Conservation (phyloP, 2,797 vertebrate species). For the Amphiprion clarkii region DNA sequence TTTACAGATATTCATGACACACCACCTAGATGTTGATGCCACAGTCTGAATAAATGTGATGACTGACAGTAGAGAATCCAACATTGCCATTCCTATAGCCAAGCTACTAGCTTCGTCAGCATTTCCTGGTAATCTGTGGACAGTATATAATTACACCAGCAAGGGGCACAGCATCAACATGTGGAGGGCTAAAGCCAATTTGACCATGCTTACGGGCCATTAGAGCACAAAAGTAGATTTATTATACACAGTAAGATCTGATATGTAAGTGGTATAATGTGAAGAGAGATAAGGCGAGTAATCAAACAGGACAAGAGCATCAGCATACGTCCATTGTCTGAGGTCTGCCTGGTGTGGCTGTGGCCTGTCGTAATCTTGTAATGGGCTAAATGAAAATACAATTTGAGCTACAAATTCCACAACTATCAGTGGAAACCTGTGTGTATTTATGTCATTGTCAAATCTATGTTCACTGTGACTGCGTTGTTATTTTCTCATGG, state of each 20-base stretch:
- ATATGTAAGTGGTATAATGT: conserved; percentile 21
- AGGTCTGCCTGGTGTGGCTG: not conserved
- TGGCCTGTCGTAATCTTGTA: not conserved
- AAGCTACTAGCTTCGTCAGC: conserved; percentile 8
- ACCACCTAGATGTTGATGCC: not conserved
- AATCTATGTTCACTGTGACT: not conserved
- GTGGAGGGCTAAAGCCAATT: conserved; percentile 4
- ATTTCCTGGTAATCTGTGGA: not conserved
- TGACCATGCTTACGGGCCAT: conserved; percentile 39
- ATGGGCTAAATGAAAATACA: not conserved
- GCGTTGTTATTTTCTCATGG: not conserved
- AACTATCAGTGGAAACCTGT: not conserved
- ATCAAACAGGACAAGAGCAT: conserved; percentile 4
- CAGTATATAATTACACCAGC: conserved; percentile 23
- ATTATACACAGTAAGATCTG: not conserved
- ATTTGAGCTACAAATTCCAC: not conserved
- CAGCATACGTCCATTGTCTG: not conserved
- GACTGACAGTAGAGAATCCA: not conserved
- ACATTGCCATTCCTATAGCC: not conserved
- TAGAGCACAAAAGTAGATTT: conserved; percentile 9
- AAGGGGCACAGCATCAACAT: conserved; percentile 10
- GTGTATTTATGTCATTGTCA: not conserved
- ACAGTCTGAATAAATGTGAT: not conserved
- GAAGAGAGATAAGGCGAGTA: conserved; percentile 10
- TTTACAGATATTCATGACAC: not conserved